phyloP scores from a whole-genome alignment of 2,113 vertebrate species.

The Mesembrinibis cayennensis region DNA sequence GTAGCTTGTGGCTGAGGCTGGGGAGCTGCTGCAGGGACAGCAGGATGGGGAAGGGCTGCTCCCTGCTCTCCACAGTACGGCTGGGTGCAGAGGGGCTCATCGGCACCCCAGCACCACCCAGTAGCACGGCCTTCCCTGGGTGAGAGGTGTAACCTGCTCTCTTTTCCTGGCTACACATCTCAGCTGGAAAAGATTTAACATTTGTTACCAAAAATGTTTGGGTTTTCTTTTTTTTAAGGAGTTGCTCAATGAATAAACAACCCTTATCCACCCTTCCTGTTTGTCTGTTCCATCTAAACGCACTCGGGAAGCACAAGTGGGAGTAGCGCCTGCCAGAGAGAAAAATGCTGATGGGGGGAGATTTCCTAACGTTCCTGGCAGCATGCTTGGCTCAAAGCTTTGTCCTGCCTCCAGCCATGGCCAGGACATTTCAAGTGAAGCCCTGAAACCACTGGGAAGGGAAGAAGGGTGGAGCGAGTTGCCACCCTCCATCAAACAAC shows the following conservation, averaged over 20 bases:
- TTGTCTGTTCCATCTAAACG: not conserved
- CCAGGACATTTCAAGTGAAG: not conserved
- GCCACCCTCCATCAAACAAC: not conserved
- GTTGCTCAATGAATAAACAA: conserved; percentile 72
- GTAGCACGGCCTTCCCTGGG: not conserved
- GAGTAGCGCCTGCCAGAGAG: not conserved
- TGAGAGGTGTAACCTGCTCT: not conserved
- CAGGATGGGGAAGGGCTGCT: not conserved
- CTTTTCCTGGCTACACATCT: not conserved
- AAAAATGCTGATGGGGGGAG: conserved; percentile 19
- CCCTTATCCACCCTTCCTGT: conserved; percentile 61
- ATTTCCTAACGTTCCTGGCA: not conserved
- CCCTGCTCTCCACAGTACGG: not conserved
- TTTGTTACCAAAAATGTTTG: conserved; percentile 75
- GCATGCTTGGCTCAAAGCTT: not conserved
- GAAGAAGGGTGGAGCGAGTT: not conserved
- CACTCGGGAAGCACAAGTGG: not conserved
- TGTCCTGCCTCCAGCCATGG: not conserved
- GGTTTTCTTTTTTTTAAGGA: conserved; percentile 41
- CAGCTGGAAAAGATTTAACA: conserved; percentile 54
- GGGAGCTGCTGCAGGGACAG: not conserved
- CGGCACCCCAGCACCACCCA: not conserved
- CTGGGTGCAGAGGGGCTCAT: not conserved
- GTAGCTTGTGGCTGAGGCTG: conserved; percentile 29
- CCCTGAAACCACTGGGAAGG: not conserved